Evolutionary conservation across 2,113 vertebrate genomes (phyloP), one percentile per base, ranked within the genome.

Genomic region (Thryonomys swinderianus): DNA sequence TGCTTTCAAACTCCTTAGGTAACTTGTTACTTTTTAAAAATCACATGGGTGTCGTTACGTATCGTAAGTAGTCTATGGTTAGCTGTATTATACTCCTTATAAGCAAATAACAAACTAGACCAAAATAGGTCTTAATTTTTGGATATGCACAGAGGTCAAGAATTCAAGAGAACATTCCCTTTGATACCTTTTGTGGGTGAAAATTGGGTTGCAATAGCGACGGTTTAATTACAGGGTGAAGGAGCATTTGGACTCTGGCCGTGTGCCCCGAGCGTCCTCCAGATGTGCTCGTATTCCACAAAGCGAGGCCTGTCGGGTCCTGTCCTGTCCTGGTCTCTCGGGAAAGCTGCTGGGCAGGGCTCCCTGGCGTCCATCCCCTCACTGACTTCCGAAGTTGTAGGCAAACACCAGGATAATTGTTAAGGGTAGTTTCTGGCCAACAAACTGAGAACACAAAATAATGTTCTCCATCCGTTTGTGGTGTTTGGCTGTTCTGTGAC

Each of bases 331-430:
- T 76, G 13, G 7, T 88, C 73, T 74, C 74, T 81, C 91, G 87
- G 93, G 76, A 93, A 79, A 82, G 42, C n/a, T 92, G 83, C 87
- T 61, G 48, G n/a, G n/a, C n/a, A n/a, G n/a, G n/a, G n/a, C n/a
- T n/a, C n/a, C n/a, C n/a, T n/a, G n/a, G n/a, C n/a, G n/a, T n/a
- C n/a, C n/a, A n/a, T n/a, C n/a, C 51, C 69, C 12, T 57, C 51
- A 64, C 12, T 62, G 7, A 37, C 79, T 95, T 94, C 86, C 86
- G 51, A 42, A 94, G 90, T 5, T 57, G 37, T 82, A 79, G 92
- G 48, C 73, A 57, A 57, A 51, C 18, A 23, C 71, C 61, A 73
- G 81, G 81, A 20, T 73, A 67, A 59, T 66, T 57, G 34, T 48
- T 69, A 62, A 59, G 67, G 30, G 12, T 2, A 85, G 42, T 45